Base-by-base conservation (phyloP, 2,797 vertebrate species). In the Gila robusta region DNA sequence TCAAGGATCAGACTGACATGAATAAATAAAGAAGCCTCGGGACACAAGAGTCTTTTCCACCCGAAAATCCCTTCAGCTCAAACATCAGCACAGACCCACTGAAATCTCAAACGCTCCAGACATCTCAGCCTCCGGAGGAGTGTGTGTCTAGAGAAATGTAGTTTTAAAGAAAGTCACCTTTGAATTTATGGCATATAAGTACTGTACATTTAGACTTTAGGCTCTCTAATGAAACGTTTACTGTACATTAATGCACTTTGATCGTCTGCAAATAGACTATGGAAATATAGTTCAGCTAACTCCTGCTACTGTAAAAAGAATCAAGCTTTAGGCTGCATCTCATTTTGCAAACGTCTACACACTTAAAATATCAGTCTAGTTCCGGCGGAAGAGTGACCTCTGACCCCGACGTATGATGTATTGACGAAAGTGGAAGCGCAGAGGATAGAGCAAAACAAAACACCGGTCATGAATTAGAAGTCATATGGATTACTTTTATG, bases 1-100 rank as follows among this genome's bases (percentile, higher is more conserved):
- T 89, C 79, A 71, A 88, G 85, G 82, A 87, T 86, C 90, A 90
- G 83, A 77, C 81, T 74, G 67, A 74, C 78, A 89, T 91, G 88
- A 90, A 90, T 90, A 87, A 90, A 89, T 89, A 87, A 90, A 72
- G 76, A 78, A 49, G 71, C 82, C 86, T 81, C 26, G 59, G 85
- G 88, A 84, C 84, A 82, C 71, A 17, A 52, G 71, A 73, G 82
- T 77, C 79, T 82, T 73, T 73, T 74, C 82, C 86, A 85, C 77
- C 72, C 54, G 49, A 82, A 87, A 82, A 82, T 82, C 81, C 28
- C 56, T 47, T 81, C 79, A 83, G 76, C 77, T 79, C 62, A 77
- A 81, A 77, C 82, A 67, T 85, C 73, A 88, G 74, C 82, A 84
- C 78, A 76, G 81, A 71, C 83, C 78, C 52, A 41, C n/a, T n/a